phyloP scores from a whole-genome alignment of 2,113 vertebrate genomes.

The Corythornis madagascariensis region DNA sequence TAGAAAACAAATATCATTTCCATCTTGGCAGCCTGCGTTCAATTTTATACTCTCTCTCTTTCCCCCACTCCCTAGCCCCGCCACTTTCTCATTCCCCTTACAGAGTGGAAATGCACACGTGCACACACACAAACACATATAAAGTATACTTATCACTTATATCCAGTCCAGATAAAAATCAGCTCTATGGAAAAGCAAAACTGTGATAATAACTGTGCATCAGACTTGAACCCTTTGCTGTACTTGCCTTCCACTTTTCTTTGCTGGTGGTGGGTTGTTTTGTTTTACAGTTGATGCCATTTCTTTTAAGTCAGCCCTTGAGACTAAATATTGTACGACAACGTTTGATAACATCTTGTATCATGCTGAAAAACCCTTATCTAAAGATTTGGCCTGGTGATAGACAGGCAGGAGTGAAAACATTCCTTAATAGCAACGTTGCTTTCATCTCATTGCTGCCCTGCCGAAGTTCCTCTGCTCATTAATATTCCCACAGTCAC shows the following conservation, averaged over 20 bases:
- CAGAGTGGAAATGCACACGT: not conserved
- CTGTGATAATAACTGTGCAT: slow-evolving; percentile 49
- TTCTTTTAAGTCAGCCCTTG: slow-evolving; percentile 84
- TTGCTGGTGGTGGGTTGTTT: slow-evolving; percentile 49
- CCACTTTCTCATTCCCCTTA: slow-evolving; percentile 8
- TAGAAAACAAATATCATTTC: slow-evolving; percentile 77
- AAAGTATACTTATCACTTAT: slow-evolving; percentile 34
- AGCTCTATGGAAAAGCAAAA: slow-evolving; percentile 44
- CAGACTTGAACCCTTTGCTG: slow-evolving; percentile 25
- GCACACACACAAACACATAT: not conserved
- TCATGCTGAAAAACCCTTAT: slow-evolving; percentile 82
- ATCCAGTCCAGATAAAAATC: slow-evolving; percentile 62
- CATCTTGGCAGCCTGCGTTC: slow-evolving; percentile 69
- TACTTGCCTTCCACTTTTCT: slow-evolving; percentile 46
- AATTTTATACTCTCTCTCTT: slow-evolving; percentile 59
- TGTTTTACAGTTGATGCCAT: slow-evolving; percentile 75
- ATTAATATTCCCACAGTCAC: slow-evolving; percentile 55
- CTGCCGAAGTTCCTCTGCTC: slow-evolving; percentile 4
- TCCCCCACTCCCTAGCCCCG: not conserved
- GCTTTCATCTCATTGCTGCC: slow-evolving; percentile 57
- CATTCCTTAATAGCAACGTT: slow-evolving; percentile 49
- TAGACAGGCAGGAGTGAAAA: slow-evolving; percentile 72
- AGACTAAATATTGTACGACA: slow-evolving; percentile 82
- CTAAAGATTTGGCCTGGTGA: slow-evolving; percentile 80
- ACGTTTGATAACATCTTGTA: slow-evolving; percentile 84